Base-by-base conservation (phyloP, 1,140 invertebrate species). In the Euglossa dilemma region DNA sequence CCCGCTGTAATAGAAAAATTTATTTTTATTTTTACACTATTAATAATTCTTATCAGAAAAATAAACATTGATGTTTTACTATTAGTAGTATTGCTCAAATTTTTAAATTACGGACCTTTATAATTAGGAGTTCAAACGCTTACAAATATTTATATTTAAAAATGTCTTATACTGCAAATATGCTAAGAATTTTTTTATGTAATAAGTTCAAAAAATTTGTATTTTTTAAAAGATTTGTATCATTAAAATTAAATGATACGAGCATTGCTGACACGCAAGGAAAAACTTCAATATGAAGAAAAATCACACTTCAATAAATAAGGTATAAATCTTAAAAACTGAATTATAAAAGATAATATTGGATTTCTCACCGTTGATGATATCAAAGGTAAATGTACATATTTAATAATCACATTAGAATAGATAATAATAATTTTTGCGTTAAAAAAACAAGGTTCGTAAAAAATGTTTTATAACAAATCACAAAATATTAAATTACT, bases 1-100 rank as follows among this genome's bases (percentile, higher is more conserved):
- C 96, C 96, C 87, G 94, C 96, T 94, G 66, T 66, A 87, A 82
- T 82, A 90, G 87, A 85, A 75, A 66, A 72, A 66, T 23, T 20
- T 14, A 59, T 64, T 70, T 36, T 36, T 73, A 52, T 9, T 64
- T 43, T 25, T 9, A 20, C 11, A 18, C 11, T n/a, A 20, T 23
- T 1, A 47, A 8, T 66, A 3, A 23, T 11, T 43, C 8, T 12
- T 28, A 12, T 2, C 20, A 1, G 4, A 6, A 63, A 61, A 45
- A 28, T 47, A 25, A 43, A 20, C 12, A n/a, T 67, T 23, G 4
- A 54, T 20, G 5, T 52, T 36, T 43, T n/a, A 6, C 8, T 28
- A 43, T 54, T 18, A 7, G 23, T 52, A 11, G 61, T 18, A 8
- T 9, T 9, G 18, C 12, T 4, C 28, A 0, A 0, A 36, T 28